A percentile compares a stretch with the other conserved stretches of the same genome.
Conservation (phyloP, 2,113 vertebrate species). For the Thalassoma bifasciatum region DNA sequence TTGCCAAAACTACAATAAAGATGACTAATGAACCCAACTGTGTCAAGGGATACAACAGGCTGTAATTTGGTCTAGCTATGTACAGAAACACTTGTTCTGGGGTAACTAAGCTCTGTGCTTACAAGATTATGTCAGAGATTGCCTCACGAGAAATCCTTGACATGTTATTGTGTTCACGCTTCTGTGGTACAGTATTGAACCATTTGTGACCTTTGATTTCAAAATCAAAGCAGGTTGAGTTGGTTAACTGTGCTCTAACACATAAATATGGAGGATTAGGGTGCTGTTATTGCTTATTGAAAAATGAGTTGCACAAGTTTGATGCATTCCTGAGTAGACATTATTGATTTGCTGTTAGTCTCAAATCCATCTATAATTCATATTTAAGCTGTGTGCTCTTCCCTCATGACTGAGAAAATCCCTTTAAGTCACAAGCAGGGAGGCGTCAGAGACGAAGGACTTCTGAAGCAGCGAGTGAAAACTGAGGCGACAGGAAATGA, state of each 20-base stretch:
- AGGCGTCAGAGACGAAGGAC: slow-evolving; percentile 38
- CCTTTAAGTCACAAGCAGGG: slow-evolving; percentile 48
- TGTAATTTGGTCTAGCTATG: slow-evolving; percentile 24
- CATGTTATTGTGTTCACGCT: slow-evolving; percentile 28
- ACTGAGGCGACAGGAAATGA: slow-evolving; percentile 80
- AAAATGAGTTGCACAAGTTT: slow-evolving; percentile 56
- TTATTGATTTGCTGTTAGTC: slow-evolving; percentile 74
- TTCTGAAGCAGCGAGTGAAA: slow-evolving; percentile 56
- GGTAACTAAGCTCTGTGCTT: slow-evolving; percentile 3
- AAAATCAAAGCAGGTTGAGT: slow-evolving; percentile 54
- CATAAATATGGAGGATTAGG: slow-evolving; percentile 55
- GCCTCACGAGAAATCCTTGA: slow-evolving; percentile 20
- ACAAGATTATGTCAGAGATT: slow-evolving; percentile 35
- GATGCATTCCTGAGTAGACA: slow-evolving; percentile 66
- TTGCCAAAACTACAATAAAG: slow-evolving; percentile 30
- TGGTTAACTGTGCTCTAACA: slow-evolving; percentile 62
- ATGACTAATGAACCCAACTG: slow-evolving; percentile 38
- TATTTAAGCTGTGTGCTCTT: slow-evolving; percentile 66
- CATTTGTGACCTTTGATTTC: slow-evolving; percentile 54
- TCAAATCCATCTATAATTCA: slow-evolving; percentile 76
- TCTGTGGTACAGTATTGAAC: slow-evolving; percentile 40
- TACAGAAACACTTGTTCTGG: slow-evolving; percentile 24
- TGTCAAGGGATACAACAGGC: slow-evolving; percentile 28
- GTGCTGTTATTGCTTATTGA: slow-evolving; percentile 61
- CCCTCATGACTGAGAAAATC: slow-evolving; percentile 66